Conservation (phyloP, 2,888 invertebrate genomes). For the Sarcophaga variegata region DNA sequence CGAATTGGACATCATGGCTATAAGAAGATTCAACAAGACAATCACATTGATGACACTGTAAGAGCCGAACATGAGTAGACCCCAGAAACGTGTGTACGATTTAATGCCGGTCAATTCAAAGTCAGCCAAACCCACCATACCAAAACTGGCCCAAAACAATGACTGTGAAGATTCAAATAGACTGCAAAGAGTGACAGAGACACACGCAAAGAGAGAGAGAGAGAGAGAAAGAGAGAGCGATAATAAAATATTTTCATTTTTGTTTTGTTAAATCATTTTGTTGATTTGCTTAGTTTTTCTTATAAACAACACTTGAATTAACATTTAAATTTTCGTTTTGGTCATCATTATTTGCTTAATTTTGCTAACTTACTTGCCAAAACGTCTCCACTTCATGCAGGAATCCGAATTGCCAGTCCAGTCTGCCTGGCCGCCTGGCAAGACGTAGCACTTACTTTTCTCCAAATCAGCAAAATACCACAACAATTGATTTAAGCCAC, state of each 20-base stretch:
- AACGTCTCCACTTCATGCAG: constrained; percentile 93
- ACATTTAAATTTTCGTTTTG: constrained; percentile 21
- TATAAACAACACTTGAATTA: constrained; percentile 38
- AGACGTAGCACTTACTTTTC: constrained; percentile 87
- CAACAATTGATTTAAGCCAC: constrained; percentile 94
- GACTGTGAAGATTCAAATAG: constrained; percentile 97
- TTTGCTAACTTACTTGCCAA: constrained; percentile 88
- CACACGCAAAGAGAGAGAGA: no score
- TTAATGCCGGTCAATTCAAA: constrained; percentile 95
- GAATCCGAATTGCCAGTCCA: constrained; percentile 90
- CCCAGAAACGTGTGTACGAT: constrained; percentile 96
- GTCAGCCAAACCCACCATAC: constrained; percentile 93
- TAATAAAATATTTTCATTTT: no score
- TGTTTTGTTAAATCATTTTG: constrained; percentile 5
- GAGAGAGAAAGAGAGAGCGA: no score
- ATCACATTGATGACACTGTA: constrained; percentile 98
- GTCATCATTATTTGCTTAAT: neutral
- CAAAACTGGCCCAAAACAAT: constrained; percentile 97
- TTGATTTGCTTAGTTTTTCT: constrained; percentile 39
- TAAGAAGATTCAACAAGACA: constrained; percentile 95
- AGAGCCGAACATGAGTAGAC: constrained; percentile 96
- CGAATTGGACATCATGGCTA: constrained; percentile 99
- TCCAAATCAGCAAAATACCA: constrained; percentile 97
- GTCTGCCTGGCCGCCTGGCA: constrained; percentile 88
- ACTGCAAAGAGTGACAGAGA: constrained; percentile 82